Evolutionary conservation across 2,797 vertebrate species (phyloP).

Genomic region (Tenualosa thibaudeaui): DNA sequence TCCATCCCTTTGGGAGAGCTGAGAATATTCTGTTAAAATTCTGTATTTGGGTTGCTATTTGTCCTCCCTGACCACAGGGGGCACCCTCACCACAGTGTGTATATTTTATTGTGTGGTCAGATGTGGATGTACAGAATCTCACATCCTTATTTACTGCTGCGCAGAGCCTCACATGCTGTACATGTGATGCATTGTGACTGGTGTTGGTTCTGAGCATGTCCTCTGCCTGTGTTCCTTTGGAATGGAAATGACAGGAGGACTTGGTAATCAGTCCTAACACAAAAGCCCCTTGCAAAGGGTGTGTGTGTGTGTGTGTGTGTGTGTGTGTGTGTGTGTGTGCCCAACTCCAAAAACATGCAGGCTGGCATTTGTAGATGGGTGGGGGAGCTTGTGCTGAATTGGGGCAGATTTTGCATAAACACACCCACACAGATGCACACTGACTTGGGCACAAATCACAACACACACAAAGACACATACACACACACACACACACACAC

Average conservation of each 20-base stretch:
- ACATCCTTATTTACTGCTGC: background rate
- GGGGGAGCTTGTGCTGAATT: slow-evolving; percentile 7
- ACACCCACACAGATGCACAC: slow-evolving; percentile 1
- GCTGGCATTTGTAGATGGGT: slow-evolving; percentile 1
- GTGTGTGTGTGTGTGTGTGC: background rate
- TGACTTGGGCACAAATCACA: background rate
- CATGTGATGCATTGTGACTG: background rate
- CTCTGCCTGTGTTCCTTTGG: background rate
- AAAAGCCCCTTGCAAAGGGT: background rate
- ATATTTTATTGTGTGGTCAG: background rate
- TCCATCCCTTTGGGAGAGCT: background rate
- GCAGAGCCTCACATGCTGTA: background rate
- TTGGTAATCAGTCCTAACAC: background rate
- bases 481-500: background rate
- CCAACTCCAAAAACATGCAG: background rate
- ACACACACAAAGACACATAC: background rate
- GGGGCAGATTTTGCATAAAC: slow-evolving; percentile 22
- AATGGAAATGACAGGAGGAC: slow-evolving; percentile 14
- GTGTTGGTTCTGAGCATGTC: background rate
- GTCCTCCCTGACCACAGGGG: background rate
- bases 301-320: background rate
- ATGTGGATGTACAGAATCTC: background rate
- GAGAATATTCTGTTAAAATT: background rate
- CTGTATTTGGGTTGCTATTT: background rate
- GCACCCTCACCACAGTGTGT: background rate